These are phyloP conservation scores for Melinaea menophilus DNA, from an alignment of 2,888 invertebrate species.

Conservation along the genomic window DNA sequence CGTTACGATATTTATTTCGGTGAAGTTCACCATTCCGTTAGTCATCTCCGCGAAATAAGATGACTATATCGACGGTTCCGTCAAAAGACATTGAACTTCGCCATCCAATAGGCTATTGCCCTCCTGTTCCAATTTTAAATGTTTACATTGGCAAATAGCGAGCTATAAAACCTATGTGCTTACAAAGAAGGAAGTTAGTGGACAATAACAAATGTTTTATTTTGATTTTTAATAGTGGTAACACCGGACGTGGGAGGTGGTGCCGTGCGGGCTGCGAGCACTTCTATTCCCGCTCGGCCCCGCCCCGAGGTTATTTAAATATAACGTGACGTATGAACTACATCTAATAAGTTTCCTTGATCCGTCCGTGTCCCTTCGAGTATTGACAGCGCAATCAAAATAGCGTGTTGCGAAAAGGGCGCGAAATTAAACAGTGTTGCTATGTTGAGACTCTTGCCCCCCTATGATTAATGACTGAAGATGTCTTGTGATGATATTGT, in stretches of 20 bases:
- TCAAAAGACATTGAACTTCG: constrained; percentile 37
- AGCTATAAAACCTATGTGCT: constrained; percentile 24
- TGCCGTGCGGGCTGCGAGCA: constrained; percentile 60
- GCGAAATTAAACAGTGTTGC: constrained; percentile 25
- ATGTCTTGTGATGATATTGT: constrained; percentile 36
- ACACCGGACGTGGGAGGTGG: constrained; percentile 40
- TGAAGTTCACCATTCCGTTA: too few species aligned
- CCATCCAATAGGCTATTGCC: constrained; percentile 51
- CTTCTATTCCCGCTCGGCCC: constrained; percentile 45
- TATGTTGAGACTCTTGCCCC: constrained; percentile 10
- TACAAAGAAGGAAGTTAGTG: constrained; percentile 26
- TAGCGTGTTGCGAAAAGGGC: constrained; percentile 30
- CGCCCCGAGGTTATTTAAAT: constrained; percentile 61
- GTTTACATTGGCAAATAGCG: constrained; percentile 49
- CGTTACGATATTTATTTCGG: too few species aligned
- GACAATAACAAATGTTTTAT: constrained; percentile 26
- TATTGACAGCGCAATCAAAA: constrained; percentile 55
- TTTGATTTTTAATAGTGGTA: constrained; percentile 33
- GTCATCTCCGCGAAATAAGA: too few species aligned
- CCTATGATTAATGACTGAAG: constrained; percentile 11
- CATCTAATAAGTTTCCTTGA: constrained; percentile 54
- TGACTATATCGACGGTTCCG: too few species aligned
- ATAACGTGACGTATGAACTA: constrained; percentile 53
- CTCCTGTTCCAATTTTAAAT: constrained; percentile 51
- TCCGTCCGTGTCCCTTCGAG: constrained; percentile 54